Percentiles rank a stretch among this genome's conserved stretches.
Conservation (phyloP, 1,140 invertebrate genomes). For the Meteorus sp. region DNA sequence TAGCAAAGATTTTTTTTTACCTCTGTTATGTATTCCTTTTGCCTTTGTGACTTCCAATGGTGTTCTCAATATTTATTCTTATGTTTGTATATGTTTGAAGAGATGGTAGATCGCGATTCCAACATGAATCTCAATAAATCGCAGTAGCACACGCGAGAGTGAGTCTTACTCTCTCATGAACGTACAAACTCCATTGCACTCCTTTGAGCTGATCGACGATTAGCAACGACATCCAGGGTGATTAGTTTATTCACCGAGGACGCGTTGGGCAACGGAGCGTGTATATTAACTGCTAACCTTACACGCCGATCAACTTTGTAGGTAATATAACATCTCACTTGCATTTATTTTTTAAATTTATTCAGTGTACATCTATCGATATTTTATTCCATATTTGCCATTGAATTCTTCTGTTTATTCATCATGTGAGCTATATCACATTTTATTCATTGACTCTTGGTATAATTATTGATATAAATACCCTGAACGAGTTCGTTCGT, state of each 20-base stretch:
- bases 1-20: too few species aligned
- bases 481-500: too few species aligned
- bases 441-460: background rate
- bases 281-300: slow-evolving; percentile 27
- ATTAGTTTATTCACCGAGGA: slow-evolving; percentile 30
- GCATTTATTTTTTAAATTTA: background rate
- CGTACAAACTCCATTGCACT: slow-evolving; percentile 3
- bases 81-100: background rate
- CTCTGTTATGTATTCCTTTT: too few species aligned
- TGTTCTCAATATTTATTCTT: too few species aligned
- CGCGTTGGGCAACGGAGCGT: slow-evolving; percentile 27
- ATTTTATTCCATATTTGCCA: background rate
- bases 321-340: slow-evolving; percentile 2
- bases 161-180: background rate
- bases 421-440: background rate
- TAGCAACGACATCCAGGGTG: slow-evolving; percentile 28
- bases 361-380: too few species aligned
- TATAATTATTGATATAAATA: too few species aligned
- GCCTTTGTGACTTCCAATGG: too few species aligned
- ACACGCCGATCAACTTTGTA: slow-evolving; percentile 20
- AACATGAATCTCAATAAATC: slow-evolving; percentile 9
- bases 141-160: slow-evolving; percentile 3
- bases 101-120: background rate
- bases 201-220: slow-evolving; percentile 21
- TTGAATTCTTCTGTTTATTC: background rate